A percentile compares a stretch with the other conserved stretches of the same genome.
phyloP scores from a whole-genome alignment of 2,888 invertebrate species.

The Melikaiella ostensackeni region DNA sequence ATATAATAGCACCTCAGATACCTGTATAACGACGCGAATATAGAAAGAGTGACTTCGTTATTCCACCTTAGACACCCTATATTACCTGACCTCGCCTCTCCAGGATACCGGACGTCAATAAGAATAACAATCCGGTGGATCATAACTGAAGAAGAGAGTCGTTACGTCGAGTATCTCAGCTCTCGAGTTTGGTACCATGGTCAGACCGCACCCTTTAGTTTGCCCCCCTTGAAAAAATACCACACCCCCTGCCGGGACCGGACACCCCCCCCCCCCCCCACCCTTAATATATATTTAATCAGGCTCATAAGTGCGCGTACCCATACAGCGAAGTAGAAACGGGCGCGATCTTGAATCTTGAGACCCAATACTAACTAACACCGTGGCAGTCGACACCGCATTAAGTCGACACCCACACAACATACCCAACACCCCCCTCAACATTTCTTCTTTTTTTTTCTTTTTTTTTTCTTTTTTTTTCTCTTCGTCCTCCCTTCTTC shows the following conservation, averaged over 20 bases:
- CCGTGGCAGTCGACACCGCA: slow-evolving; percentile 53
- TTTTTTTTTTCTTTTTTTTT: slow-evolving; percentile 47
- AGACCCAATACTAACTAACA: slow-evolving; percentile 65
- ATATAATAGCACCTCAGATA: slow-evolving; percentile 12
- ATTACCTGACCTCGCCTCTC: slow-evolving; percentile 44
- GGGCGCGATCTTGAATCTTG: slow-evolving; percentile 60
- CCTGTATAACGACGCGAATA: slow-evolving; percentile 8
- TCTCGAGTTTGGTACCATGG: slow-evolving; percentile 56
- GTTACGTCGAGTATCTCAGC: slow-evolving; percentile 55
- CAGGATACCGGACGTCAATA: slow-evolving; percentile 60
- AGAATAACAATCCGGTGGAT: slow-evolving; percentile 62
- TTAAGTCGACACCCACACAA: slow-evolving; percentile 72
- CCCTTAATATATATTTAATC: slow-evolving; percentile 75
- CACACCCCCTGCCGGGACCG: slow-evolving; percentile 71
- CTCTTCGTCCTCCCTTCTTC: slow-evolving; percentile 52
- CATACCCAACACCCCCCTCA: background rate
- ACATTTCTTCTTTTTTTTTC: slow-evolving; percentile 48
- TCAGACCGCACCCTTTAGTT: slow-evolving; percentile 67
- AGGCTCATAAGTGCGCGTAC: slow-evolving; percentile 67
- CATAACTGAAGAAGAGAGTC: slow-evolving; percentile 61
- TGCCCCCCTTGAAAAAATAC: slow-evolving; percentile 70
- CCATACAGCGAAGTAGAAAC: slow-evolving; percentile 45
- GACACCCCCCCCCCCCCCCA: slow-evolving; percentile 56
- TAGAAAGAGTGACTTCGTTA: slow-evolving; percentile 26
- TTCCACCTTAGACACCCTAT: slow-evolving; percentile 22